A percentile compares a stretch with the other conserved stretches of the same genome.
Conservation (phyloP, 2,797 vertebrate genomes). For the Epinephelus coioides region DNA sequence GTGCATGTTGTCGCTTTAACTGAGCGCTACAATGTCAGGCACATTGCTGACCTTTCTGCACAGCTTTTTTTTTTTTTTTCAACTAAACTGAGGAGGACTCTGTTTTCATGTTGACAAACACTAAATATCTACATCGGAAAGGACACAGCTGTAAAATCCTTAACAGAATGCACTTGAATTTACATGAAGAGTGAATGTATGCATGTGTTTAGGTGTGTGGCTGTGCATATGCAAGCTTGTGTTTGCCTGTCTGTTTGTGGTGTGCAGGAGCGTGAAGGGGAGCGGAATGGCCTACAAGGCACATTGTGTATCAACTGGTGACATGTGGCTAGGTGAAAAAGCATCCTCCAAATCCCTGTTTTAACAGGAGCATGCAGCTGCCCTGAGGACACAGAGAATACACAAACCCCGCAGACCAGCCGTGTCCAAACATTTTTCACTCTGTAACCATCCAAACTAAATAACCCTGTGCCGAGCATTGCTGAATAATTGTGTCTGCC, state of each 20-base stretch:
- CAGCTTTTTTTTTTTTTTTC: background rate
- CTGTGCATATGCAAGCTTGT: conserved; percentile 41
- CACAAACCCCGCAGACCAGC: conserved; percentile 65
- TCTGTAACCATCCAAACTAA: conserved; percentile 75
- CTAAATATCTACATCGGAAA: background rate
- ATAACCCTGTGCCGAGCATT: conserved; percentile 58
- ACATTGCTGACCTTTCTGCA: conserved; percentile 37
- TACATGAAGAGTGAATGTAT: conserved; percentile 31
- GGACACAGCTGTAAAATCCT: background rate
- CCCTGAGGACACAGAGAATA: conserved; percentile 62
- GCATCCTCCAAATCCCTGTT: conserved; percentile 68
- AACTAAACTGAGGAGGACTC: background rate
- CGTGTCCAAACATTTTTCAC: conserved; percentile 76
- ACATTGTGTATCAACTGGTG: conserved; percentile 74
- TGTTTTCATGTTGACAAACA: conserved; percentile 1
- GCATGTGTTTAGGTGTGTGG: conserved; percentile 7
- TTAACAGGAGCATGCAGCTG: conserved; percentile 69
- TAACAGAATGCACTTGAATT: conserved; percentile 19
- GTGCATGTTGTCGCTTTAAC: conserved; percentile 23
- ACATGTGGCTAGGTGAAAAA: conserved; percentile 66
- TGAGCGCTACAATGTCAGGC: conserved; percentile 6
- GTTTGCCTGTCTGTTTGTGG: conserved; percentile 59
- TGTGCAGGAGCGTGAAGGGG: conserved; percentile 74
- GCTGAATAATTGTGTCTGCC: conserved; percentile 75
- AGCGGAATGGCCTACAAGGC: conserved; percentile 59